Evolutionary conservation across 2,113 vertebrate species (phyloP).

Genomic region (Dissostichus mawsoni): DNA sequence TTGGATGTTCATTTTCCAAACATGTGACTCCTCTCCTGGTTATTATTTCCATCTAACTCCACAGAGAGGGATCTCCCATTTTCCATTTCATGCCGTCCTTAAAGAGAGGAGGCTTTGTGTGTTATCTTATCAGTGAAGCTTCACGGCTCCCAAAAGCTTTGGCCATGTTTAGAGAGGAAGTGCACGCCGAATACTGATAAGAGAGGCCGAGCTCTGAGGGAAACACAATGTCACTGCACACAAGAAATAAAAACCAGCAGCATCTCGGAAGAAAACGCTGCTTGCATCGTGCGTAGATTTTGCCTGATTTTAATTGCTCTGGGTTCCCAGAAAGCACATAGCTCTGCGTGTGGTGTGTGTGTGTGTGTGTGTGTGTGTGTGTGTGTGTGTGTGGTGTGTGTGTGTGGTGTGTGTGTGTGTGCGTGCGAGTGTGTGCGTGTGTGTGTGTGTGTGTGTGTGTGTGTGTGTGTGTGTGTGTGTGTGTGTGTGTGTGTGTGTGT

Average conservation of each 20-base stretch:
- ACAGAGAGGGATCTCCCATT: slow-evolving; percentile 44
- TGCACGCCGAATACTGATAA: slow-evolving; percentile 73
- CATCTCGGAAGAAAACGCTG: background rate
- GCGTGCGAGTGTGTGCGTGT: background rate
- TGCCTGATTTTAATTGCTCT: slow-evolving; percentile 67
- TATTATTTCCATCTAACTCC: slow-evolving; percentile 19
- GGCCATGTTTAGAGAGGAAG: slow-evolving; percentile 71
- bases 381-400: slow-evolving; percentile 5
- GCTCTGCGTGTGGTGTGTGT: slow-evolving; percentile 42
- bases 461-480: too few relatives aligned
- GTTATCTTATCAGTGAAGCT: slow-evolving; percentile 75
- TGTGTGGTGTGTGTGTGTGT: slow-evolving; percentile 19
- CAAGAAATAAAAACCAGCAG: slow-evolving; percentile 24
- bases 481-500: background rate
- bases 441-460: too few relatives aligned
- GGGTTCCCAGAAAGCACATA: slow-evolving; percentile 46
- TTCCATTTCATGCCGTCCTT: slow-evolving; percentile 61
- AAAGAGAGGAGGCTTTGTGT: slow-evolving; percentile 67
- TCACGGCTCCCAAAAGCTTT: slow-evolving; percentile 76
- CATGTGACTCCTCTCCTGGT: slow-evolving; percentile 13
- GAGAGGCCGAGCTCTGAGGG: slow-evolving; percentile 48
- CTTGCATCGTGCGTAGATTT: background rate
- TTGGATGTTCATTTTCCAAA: slow-evolving; percentile 44
- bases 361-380: slow-evolving; percentile 1
- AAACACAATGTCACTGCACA: slow-evolving; percentile 9